Base-by-base conservation (phyloP, 2,797 vertebrate genomes). In the Poeciliopsis infans region DNA sequence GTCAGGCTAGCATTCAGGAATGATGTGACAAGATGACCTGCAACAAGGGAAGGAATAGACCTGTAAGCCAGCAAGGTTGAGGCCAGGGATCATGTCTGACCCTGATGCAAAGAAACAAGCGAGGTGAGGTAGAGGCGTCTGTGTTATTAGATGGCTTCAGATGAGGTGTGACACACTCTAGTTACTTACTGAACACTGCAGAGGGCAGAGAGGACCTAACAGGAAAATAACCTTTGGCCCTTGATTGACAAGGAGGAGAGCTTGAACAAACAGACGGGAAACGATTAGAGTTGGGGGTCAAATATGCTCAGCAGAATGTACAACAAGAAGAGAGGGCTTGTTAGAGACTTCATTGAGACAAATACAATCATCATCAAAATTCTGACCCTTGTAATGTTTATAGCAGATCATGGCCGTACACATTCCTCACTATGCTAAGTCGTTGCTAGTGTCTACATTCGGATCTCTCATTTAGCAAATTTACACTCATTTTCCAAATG, bases 161-260 rank as follows among this genome's bases (percentile, higher is more conserved):
- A 86, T 84, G 85, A 64, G 16, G 86, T 47, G 76, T 75, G 79
- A 79, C 79, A 59, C 76, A 47, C 81, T 84, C 51, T 46, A 4
- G 78, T 76, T 84, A 82, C 83, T 81, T 89, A 91, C 85, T 74
- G 80, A 91, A 90, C 90, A 91, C 76, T 74, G 80, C 79, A 55
- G 79, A 92, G 85, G 89, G 80, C 88, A 82, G 77, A 0, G 72
- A 79, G 77, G 61, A 86, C 70, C 45, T 76, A 75, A 39, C 59
- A 25, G 77, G 83, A 78, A 86, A 84, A 66, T 55, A 55, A 53
- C 70, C 31, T 18, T 39, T n/a, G 66, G 74, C 15, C 43, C 45
- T 55, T 92, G 93, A 91, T 86, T 92, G 90, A 91, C 89, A 90
- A 79, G 61, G 36, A 82, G 76, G 79, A 81, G 55, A 75, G 75